A percentile compares a stretch with the other conserved stretches of the same genome.
Evolutionary conservation across 1,140 invertebrate species (phyloP).

Genomic region (Zophobas atratus): DNA sequence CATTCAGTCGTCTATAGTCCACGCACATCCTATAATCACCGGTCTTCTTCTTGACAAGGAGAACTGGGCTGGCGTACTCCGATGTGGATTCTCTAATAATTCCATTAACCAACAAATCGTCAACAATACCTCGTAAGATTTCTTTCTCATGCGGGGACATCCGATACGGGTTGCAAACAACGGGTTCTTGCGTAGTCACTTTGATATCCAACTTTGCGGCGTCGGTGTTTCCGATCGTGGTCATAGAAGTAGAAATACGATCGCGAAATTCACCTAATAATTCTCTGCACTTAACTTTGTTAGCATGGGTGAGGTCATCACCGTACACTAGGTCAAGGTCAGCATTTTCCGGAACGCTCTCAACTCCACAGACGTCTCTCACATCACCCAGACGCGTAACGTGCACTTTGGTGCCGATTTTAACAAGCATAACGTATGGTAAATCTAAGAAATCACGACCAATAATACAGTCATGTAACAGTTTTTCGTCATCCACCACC

Average conservation of each 20-base stretch:
- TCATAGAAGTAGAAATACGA: slow-evolving; percentile 4
- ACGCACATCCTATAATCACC: slow-evolving; percentile 63
- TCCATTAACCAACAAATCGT: slow-evolving; percentile 59
- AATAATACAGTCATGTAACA: slow-evolving; percentile 18
- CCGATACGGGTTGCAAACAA: slow-evolving; percentile 13
- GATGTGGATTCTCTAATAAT: slow-evolving; percentile 65
- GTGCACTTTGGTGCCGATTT: background rate
- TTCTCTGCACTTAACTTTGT: background rate
- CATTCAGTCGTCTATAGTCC: slow-evolving; percentile 65
- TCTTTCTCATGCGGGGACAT: background rate
- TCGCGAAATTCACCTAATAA: background rate
- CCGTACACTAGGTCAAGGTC: background rate
- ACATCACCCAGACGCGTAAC: background rate
- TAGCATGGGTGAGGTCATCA: background rate
- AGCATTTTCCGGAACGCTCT: background rate
- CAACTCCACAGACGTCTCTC: background rate
- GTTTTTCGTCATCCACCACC: background rate
- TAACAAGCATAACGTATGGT: slow-evolving; percentile 22
- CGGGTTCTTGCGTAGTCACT: background rate
- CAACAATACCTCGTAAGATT: slow-evolving; percentile 7
- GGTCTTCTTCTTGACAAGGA: slow-evolving; percentile 65
- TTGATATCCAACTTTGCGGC: background rate
- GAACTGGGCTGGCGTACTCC: slow-evolving; percentile 64
- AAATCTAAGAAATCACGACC: slow-evolving; percentile 19
- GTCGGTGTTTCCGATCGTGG: background rate